Evolutionary conservation across 2,113 vertebrate species (phyloP).

Genomic region (Passer domesticus): DNA sequence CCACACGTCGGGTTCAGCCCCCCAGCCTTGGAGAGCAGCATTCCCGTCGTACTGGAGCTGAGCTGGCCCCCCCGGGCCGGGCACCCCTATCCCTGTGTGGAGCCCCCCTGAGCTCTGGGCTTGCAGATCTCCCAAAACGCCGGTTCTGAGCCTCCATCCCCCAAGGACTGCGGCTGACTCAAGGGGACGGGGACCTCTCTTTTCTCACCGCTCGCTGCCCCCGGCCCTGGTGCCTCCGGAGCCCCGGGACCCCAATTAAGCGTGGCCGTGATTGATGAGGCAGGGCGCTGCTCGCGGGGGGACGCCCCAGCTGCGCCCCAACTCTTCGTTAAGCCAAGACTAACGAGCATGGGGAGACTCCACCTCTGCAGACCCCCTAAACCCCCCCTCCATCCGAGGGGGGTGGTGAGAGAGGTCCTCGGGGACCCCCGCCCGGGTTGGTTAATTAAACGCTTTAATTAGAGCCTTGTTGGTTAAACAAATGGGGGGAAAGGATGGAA

Average conservation of each 20-base stretch:
- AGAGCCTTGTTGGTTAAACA: constrained; percentile 54
- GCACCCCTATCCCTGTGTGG: rapidly evolving
- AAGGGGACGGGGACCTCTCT: background rate
- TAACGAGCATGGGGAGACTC: background rate
- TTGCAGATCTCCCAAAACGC: too few relatives aligned
- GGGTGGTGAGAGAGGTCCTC: background rate
- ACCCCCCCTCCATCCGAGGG: background rate
- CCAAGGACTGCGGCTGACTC: background rate
- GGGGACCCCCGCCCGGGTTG: background rate
- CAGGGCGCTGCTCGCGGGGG: background rate
- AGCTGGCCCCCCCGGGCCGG: background rate
- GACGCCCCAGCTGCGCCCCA: background rate
- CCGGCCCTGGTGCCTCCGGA: background rate
- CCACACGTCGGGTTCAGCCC: too few relatives aligned
- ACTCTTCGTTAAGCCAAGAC: background rate
- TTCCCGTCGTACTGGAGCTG: background rate
- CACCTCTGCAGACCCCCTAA: background rate
- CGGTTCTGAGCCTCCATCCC: background rate
- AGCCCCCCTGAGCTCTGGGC: background rate
- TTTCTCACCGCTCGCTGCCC: background rate
- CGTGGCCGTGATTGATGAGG: background rate
- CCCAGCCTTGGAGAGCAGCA: rapidly evolving
- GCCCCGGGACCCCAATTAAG: background rate
- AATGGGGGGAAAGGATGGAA: background rate
- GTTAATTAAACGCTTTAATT: constrained; percentile 51